These are phyloP conservation scores for Deroptyus accipitrinus DNA, from an alignment of 2,113 vertebrate genomes.

Conservation along the genomic window DNA sequence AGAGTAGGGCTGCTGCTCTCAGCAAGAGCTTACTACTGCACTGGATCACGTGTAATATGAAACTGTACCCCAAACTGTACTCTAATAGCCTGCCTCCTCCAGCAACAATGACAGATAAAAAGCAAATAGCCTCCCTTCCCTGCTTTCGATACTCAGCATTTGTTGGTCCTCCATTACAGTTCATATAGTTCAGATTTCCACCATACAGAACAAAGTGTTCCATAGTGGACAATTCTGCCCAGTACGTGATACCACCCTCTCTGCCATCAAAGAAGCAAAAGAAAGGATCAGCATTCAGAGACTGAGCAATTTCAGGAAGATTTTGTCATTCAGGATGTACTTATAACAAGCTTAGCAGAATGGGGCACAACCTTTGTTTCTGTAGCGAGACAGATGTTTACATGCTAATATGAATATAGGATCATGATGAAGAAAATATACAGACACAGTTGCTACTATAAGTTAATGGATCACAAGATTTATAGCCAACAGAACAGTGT, in stretches of 20 bases:
- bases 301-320: background rate
- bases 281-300: background rate
- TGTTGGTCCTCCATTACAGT: background rate
- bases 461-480: background rate
- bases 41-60: background rate
- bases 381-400: background rate
- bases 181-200: background rate
- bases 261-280: background rate
- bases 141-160: fast-evolving
- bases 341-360: background rate
- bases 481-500: background rate
- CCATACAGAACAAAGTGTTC: background rate
- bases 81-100: background rate
- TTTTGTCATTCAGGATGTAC: background rate
- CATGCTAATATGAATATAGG: background rate
- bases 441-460: background rate
- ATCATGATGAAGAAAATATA: background rate
- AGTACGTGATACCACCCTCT: background rate
- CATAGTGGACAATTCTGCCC: background rate
- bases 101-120: background rate
- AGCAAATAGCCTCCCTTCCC: background rate
- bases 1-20: background rate
- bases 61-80: background rate
- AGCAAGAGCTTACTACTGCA: background rate
- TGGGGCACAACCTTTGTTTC: background rate